These are phyloP conservation scores for Brachionus paranguensis DNA, from an alignment of 1,140 invertebrate genomes.

Conservation along the genomic window DNA sequence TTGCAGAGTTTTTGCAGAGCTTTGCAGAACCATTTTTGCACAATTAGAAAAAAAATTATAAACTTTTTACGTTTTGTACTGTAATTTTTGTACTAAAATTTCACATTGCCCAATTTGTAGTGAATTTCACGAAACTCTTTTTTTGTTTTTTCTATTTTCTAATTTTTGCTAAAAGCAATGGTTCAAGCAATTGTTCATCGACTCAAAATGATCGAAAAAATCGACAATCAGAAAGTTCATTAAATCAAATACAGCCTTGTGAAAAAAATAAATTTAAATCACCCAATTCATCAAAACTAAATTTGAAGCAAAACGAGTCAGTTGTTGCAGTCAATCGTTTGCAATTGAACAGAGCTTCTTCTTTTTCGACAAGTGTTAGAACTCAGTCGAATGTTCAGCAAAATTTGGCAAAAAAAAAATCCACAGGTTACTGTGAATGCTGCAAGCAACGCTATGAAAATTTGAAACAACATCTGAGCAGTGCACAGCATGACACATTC, in stretches of 20 bases:
- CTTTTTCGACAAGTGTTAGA: not conserved
- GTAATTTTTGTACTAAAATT: no score
- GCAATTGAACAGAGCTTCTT: not conserved
- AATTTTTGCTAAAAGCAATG: not conserved
- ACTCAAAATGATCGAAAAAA: not conserved
- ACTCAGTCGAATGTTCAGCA: not conserved
- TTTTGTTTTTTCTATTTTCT: not conserved
- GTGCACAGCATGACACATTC: slow-evolving; percentile 3
- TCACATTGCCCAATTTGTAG: no score
- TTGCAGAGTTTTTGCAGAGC: no score
- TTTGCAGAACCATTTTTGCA: no score
- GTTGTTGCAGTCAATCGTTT: not conserved
- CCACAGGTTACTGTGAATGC: slow-evolving; percentile 35
- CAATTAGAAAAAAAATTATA: no score
- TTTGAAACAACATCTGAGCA: slow-evolving; percentile 19
- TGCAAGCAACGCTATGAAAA: slow-evolving; percentile 35
- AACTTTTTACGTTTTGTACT: no score
- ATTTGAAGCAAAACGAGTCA: not conserved
- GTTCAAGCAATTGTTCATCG: not conserved
- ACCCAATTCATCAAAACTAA: not conserved
- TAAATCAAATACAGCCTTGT: not conserved
- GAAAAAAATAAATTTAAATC: not conserved
- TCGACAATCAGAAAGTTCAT: not conserved
- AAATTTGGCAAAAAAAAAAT: slow-evolving; percentile 9
- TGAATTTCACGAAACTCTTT: no score